Evolutionary conservation across 2,888 invertebrate species (phyloP).

Genomic region (Thera britannica): DNA sequence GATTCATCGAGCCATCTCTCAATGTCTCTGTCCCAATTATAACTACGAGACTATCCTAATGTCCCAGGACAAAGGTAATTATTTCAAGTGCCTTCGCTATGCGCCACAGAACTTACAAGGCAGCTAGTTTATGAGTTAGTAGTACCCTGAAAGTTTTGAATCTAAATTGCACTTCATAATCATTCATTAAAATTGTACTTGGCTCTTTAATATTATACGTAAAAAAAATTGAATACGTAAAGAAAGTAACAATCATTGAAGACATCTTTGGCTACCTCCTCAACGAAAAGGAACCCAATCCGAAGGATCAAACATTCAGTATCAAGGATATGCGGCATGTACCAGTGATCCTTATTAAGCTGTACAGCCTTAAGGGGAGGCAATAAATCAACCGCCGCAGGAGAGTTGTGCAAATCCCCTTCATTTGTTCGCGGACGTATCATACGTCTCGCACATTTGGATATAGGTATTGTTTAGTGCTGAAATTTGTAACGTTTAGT

Average conservation of each 20-base stretch:
- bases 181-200: no score
- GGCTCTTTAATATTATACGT: no score
- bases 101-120: conserved; percentile 6
- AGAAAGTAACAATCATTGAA: no score
- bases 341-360: conserved; percentile 22
- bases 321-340: conserved; percentile 2
- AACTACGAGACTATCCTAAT: conserved; percentile 45
- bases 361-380: conserved; percentile 35
- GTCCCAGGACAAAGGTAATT: conserved; percentile 44
- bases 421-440: conserved; percentile 42
- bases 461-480: neutral
- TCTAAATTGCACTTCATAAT: no score
- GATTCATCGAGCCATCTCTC: conserved; percentile 40
- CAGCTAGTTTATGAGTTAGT: conserved; percentile 8
- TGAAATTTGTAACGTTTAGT: neutral
- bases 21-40: conserved; percentile 43
- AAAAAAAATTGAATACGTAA: no score
- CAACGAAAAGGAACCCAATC: no score
- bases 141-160: no score
- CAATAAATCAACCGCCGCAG: conserved; percentile 42
- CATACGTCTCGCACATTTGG: conserved; percentile 31
- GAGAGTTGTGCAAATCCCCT: conserved; percentile 42
- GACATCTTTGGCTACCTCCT: no score
- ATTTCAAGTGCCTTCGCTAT: conserved; percentile 43
- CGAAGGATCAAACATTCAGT: no score